phyloP scores from a whole-genome alignment of 1,140 invertebrate species.

The Plodia interpunctella region DNA sequence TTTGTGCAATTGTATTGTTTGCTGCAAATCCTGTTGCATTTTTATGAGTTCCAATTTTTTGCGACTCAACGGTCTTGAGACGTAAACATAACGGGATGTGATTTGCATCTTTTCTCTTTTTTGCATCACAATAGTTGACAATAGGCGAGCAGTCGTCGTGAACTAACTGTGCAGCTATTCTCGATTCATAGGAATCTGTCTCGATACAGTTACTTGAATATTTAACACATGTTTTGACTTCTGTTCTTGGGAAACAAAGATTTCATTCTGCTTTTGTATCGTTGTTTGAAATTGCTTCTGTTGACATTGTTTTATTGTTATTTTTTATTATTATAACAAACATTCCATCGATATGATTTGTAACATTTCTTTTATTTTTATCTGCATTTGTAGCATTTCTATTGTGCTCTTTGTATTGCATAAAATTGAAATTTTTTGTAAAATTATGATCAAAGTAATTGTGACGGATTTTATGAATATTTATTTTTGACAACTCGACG shows the following conservation, averaged over 20 bases:
- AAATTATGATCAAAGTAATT: background rate
- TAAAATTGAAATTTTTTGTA: background rate
- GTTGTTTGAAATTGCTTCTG: conserved; percentile 28
- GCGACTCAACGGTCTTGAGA: conserved; percentile 57
- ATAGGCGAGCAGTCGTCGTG: conserved; percentile 28
- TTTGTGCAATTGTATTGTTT: conserved; percentile 54
- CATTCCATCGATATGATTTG: background rate
- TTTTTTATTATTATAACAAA: conserved; percentile 17
- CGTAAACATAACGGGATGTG: conserved; percentile 67
- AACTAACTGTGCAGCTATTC: conserved; percentile 6
- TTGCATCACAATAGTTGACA: conserved; percentile 46
- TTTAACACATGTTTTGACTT: conserved; percentile 40
- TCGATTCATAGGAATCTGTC: conserved; percentile 26
- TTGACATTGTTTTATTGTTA: conserved; percentile 16
- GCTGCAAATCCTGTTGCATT: conserved; percentile 32
- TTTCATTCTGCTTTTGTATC: conserved; percentile 15
- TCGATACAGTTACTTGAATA: conserved; percentile 24
- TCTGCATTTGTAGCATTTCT: no score
- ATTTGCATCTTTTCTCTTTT: conserved; percentile 57
- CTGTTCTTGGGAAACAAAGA: conserved; percentile 33
- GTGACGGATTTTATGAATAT: no score
- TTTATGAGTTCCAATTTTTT: conserved; percentile 46
- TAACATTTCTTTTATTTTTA: no score
- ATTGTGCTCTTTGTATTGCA: background rate
- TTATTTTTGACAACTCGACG: no score